Evolutionary conservation across 2,888 invertebrate genomes (phyloP).

Genomic region (Cinara cedri): DNA sequence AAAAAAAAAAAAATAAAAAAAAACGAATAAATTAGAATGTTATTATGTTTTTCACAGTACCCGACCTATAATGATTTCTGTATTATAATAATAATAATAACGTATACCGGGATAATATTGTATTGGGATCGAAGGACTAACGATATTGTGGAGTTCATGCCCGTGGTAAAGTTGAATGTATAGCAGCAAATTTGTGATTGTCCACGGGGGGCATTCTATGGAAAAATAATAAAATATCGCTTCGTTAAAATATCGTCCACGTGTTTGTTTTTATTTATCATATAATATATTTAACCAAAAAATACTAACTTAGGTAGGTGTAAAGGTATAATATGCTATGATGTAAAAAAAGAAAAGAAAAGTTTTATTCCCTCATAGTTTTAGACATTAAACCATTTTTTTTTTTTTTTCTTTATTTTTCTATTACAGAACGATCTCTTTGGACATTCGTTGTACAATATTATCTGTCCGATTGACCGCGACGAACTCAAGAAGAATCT

Average conservation of each 20-base stretch:
- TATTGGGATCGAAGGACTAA: background rate
- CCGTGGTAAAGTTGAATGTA: background rate
- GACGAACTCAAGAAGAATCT: constrained; percentile 69
- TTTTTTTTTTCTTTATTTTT: background rate
- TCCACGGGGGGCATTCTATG: background rate
- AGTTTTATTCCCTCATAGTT: background rate
- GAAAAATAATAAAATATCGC: background rate
- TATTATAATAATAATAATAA: background rate
- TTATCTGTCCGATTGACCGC: constrained; percentile 81
- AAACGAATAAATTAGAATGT: constrained; percentile 20
- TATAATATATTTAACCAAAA: background rate
- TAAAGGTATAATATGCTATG: too few relatives aligned
- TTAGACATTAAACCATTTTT: background rate
- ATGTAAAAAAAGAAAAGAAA: too few relatives aligned
- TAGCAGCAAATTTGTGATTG: background rate
- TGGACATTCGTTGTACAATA: constrained; percentile 80
- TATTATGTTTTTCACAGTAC: too few relatives aligned
- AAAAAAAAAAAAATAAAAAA: too few relatives aligned
- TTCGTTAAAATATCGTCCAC: constrained; percentile 19
- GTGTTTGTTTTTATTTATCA: background rate
- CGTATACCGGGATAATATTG: background rate
- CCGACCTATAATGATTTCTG: too few relatives aligned
- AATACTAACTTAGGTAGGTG: too few relatives aligned
- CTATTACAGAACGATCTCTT: constrained; percentile 78
- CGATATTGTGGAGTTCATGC: background rate